phyloP scores from a whole-genome alignment of 2,888 invertebrate species.

The Hypselothyrea guttata region DNA sequence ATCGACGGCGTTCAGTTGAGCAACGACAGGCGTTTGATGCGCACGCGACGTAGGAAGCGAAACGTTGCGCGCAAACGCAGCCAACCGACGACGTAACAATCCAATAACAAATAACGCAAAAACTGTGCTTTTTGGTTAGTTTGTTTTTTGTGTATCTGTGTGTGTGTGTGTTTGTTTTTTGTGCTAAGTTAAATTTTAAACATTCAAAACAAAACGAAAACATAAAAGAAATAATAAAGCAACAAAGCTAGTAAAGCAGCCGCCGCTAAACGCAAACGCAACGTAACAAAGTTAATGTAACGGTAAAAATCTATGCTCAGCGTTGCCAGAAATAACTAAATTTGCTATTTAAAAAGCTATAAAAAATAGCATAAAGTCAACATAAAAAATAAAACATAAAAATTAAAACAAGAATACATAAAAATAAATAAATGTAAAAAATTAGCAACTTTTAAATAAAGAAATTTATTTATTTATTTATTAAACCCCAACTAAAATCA shows the following conservation, averaged over 20 bases:
- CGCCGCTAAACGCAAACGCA: constrained; percentile 22
- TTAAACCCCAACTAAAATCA: no score
- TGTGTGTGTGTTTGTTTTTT: constrained; percentile 29
- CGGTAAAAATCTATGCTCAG: constrained; percentile 46
- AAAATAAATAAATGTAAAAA: no score
- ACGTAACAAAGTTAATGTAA: constrained; percentile 40
- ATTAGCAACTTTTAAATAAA: no score
- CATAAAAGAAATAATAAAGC: neutral
- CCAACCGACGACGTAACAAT: constrained; percentile 14
- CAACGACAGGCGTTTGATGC: constrained; percentile 68
- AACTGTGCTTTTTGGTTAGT: constrained; percentile 43
- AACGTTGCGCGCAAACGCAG: constrained; percentile 61
- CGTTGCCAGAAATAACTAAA: no score
- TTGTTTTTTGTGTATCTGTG: constrained; percentile 47
- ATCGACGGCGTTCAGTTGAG: constrained; percentile 61
- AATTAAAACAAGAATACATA: no score
- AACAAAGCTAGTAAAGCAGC: constrained; percentile 10
- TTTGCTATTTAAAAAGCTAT: no score
- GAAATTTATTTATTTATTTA: no score
- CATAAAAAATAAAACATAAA: no score
- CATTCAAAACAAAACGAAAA: constrained; percentile 40
- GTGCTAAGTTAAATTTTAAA: constrained; percentile 31
- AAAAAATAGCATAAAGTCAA: no score
- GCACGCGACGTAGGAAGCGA: constrained; percentile 59
- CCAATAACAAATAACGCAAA: constrained; percentile 43